These are phyloP conservation scores for Calcarius lapponicus DNA, from an alignment of 2,797 vertebrate genomes.

Conservation along the genomic window DNA sequence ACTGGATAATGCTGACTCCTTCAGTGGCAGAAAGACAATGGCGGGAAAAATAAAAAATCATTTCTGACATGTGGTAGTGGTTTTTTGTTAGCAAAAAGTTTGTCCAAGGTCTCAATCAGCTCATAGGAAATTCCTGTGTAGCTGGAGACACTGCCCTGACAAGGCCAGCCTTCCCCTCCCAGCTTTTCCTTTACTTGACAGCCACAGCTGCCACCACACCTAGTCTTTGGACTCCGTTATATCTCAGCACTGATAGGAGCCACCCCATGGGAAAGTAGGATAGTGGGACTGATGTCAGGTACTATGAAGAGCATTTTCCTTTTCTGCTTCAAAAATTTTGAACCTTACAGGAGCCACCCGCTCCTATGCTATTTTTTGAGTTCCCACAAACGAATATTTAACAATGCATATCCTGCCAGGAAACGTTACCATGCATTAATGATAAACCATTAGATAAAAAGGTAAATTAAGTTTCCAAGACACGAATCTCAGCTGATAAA, in stretches of 20 bases:
- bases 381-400: background rate
- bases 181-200: slow-evolving; percentile 65
- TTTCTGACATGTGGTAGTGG: background rate
- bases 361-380: background rate
- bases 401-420: slow-evolving; percentile 57
- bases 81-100: slow-evolving; percentile 26
- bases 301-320: slow-evolving; percentile 24
- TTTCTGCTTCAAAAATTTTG: slow-evolving; percentile 31
- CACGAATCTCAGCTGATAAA: slow-evolving; percentile 26
- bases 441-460: slow-evolving; percentile 62
- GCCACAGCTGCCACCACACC: slow-evolving; percentile 64
- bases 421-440: slow-evolving; percentile 40
- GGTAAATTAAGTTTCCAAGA: slow-evolving; percentile 59
- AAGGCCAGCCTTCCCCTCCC: slow-evolving; percentile 63
- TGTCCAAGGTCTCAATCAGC: slow-evolving; percentile 36
- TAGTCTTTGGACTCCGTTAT: slow-evolving; percentile 37
- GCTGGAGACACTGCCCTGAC: slow-evolving; percentile 52
- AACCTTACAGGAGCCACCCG: slow-evolving; percentile 6
- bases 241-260: slow-evolving; percentile 66
- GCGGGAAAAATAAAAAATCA: background rate
- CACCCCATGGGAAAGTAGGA: slow-evolving; percentile 72
- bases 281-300: slow-evolving; percentile 58
- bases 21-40: slow-evolving; percentile 10
- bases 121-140: slow-evolving; percentile 61
- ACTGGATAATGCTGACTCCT: background rate